Percentiles rank a stretch among this genome's conserved stretches.
Conservation (phyloP, 1,140 invertebrate species). For the Episyrphus balteatus region DNA sequence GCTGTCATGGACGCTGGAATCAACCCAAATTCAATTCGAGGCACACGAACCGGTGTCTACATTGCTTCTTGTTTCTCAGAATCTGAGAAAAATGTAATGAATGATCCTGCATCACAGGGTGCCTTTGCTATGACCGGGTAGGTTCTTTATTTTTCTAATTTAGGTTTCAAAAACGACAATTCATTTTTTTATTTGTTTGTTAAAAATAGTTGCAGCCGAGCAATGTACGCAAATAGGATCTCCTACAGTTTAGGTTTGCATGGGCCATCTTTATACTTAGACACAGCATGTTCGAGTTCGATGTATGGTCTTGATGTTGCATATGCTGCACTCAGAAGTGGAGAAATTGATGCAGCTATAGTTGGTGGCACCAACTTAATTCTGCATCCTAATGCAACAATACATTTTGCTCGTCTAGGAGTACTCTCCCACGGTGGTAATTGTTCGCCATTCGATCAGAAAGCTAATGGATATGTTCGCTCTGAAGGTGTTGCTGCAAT, state of each 20-base stretch:
- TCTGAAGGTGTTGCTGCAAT: slow-evolving; percentile 51
- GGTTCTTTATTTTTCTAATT: slow-evolving; percentile 9
- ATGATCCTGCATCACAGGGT: slow-evolving; percentile 72
- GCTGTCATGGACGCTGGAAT: slow-evolving; percentile 12
- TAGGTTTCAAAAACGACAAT: slow-evolving; percentile 27
- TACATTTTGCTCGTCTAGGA: slow-evolving; percentile 39
- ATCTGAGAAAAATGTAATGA: slow-evolving; percentile 36
- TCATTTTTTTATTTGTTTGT: slow-evolving; percentile 29
- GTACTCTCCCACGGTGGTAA: slow-evolving; percentile 28
- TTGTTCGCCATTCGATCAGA: slow-evolving; percentile 47
- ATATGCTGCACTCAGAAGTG: slow-evolving; percentile 39
- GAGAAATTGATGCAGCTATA: slow-evolving; percentile 47
- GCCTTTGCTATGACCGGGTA: slow-evolving; percentile 66
- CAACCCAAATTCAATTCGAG: slow-evolving; percentile 39
- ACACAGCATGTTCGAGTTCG: slow-evolving; percentile 45
- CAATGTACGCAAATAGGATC: slow-evolving; percentile 78
- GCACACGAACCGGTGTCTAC: slow-evolving; percentile 60
- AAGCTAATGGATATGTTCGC: slow-evolving; percentile 51
- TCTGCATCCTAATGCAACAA: slow-evolving; percentile 43
- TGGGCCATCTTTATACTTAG: slow-evolving; percentile 49
- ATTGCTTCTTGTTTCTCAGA: slow-evolving; percentile 61
- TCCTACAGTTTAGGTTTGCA: slow-evolving; percentile 56
- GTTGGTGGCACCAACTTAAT: slow-evolving; percentile 46
- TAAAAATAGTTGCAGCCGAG: slow-evolving; percentile 52
- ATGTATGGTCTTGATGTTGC: slow-evolving; percentile 34